Evolutionary conservation across 2,113 vertebrate genomes (phyloP), one percentile per base, ranked within the genome.

Genomic region (Xyrauchen texanus): DNA sequence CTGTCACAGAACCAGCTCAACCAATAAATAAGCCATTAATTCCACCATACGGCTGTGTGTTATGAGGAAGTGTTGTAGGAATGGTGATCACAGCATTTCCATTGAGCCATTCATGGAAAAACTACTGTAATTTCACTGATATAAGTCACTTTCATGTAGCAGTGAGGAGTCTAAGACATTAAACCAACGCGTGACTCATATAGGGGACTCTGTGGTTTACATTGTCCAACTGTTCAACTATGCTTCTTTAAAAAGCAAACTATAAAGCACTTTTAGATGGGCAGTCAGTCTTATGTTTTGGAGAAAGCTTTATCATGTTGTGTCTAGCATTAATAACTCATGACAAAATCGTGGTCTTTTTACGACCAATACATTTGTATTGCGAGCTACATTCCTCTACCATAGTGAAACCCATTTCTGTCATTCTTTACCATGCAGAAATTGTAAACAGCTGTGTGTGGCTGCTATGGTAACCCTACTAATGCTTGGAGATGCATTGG

Each of bases 381-480:
- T 60, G 44, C 11, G 42, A 58, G 69, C 58, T 55, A 60, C 69
- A 72, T 72, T 60, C 57, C 76, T 85, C 77, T 68, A 74, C 68
- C 77, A 83, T 53, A 82, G 73, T 83, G 80, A 61, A 79, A 67
- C 55, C 78, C 74, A 57, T 64, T 69, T 82, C 67, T 85, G 84
- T 73, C 13, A 46, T 81, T 76, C 47, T 60, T 86, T 70, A 67
- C 77, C 82, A 57, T 64, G 44, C 21, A 45, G 58, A 77, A 88
- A 82, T 52, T 83, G 63, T 84, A 58, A 2, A 34, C 21, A 34
- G 21, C 21, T 34, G 21, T 81, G 84, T 82, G 82, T 10, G 71
- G 76, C 63, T 68, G 62, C 85, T 91, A 91, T 86, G 81, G 89
- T 87, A 93, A 93, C 91, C 75, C 80, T 74, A 55, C 67, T 15